Evolutionary conservation across 2,113 vertebrate genomes (phyloP).

Genomic region (Otocyon megalotis): DNA sequence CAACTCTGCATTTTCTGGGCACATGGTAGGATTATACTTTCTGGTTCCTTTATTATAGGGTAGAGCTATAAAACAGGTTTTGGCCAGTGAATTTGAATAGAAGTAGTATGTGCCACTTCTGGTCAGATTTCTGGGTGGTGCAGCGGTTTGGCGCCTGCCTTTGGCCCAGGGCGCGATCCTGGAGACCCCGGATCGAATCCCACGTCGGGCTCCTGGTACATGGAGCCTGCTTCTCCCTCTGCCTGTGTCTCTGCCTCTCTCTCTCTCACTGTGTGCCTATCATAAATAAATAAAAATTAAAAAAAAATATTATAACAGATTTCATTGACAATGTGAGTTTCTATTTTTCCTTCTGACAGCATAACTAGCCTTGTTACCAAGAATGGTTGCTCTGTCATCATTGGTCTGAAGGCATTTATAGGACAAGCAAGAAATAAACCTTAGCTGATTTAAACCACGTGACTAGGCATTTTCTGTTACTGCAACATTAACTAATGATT

Average conservation of each 20-base stretch:
- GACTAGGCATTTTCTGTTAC: background rate
- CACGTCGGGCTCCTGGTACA: too few species aligned
- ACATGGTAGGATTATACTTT: background rate
- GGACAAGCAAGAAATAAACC: background rate
- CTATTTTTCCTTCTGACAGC: background rate
- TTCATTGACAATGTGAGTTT: background rate
- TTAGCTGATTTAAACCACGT: constrained; percentile 3
- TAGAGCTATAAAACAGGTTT: background rate
- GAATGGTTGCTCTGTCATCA: background rate
- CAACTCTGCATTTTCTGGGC: background rate
- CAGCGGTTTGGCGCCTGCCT: too few species aligned
- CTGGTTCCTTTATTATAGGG: background rate
- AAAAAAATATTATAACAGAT: too few species aligned
- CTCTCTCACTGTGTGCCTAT: too few species aligned
- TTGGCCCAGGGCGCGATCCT: too few species aligned
- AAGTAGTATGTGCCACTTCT: background rate
- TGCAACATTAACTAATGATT: background rate
- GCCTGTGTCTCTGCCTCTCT: too few species aligned
- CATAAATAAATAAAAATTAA: too few species aligned
- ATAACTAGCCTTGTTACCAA: background rate
- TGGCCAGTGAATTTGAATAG: background rate
- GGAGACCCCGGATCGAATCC: too few species aligned
- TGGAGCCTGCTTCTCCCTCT: too few species aligned
- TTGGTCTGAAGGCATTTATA: background rate
- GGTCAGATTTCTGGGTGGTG: background rate